Evolutionary conservation across 2,797 vertebrate species (phyloP).

Genomic region (Siniperca undulata): DNA sequence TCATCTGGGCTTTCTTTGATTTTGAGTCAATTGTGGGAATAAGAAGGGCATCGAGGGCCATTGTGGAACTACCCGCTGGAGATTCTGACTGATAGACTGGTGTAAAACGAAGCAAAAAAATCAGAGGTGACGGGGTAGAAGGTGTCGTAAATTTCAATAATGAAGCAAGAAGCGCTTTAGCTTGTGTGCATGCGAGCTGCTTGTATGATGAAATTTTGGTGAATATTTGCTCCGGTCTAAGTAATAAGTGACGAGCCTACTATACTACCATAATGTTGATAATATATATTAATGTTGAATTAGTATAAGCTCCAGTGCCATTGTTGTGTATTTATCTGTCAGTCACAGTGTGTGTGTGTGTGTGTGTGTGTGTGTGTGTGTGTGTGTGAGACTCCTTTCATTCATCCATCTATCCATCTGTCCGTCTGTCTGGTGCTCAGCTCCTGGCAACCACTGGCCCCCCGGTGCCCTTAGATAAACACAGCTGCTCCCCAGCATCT

Average conservation of each 20-base stretch:
- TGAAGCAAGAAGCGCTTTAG: background rate
- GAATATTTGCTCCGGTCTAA: background rate
- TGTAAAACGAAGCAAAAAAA: background rate
- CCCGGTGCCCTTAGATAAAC: constrained; percentile 62
- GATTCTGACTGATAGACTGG: too few species aligned
- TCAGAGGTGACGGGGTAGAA: background rate
- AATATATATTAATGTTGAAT: background rate
- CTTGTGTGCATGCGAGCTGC: background rate
- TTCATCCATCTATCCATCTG: constrained; percentile 9
- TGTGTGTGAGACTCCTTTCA: constrained; percentile 14
- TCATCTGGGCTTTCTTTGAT: background rate
- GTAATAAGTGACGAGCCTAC: background rate
- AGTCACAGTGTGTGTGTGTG: background rate
- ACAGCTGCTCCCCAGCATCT: constrained; percentile 74
- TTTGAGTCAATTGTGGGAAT: background rate
- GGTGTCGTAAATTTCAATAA: background rate
- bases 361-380: background rate
- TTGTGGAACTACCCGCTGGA: too few species aligned
- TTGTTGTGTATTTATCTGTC: constrained; percentile 5
- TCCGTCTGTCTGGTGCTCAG: constrained; percentile 31
- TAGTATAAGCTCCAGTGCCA: too few species aligned
- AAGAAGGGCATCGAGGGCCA: background rate
- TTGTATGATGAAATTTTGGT: background rate
- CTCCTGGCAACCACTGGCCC: constrained; percentile 67
- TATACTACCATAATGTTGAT: background rate